phyloP scores from a whole-genome alignment of 2,888 invertebrate genomes.

The Blastobasis lacticolella region DNA sequence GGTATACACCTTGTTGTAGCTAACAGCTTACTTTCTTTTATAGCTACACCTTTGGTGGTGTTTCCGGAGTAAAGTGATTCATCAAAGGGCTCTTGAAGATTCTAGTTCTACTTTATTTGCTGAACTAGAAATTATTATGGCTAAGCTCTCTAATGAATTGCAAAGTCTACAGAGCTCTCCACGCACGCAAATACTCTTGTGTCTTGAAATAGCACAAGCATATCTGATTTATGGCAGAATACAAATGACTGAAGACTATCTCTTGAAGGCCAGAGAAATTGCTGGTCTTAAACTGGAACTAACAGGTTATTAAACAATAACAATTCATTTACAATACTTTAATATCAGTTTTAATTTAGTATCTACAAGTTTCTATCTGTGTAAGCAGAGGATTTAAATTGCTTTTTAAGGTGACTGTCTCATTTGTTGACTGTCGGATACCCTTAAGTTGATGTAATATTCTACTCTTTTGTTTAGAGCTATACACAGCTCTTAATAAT shows the following conservation, averaged over 20 bases:
- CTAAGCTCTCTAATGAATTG: slow-evolving; percentile 54
- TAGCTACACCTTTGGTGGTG: slow-evolving; percentile 80
- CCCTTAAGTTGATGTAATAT: too few species aligned
- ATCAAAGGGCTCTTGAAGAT: slow-evolving; percentile 86
- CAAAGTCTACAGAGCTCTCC: slow-evolving; percentile 35
- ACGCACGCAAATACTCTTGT: slow-evolving; percentile 54
- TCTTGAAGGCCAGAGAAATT: slow-evolving; percentile 76
- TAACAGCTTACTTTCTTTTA: slow-evolving; percentile 8
- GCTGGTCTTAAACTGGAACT: slow-evolving; percentile 81
- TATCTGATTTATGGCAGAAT: slow-evolving; percentile 84
- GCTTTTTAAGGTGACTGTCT: too few species aligned
- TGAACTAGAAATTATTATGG: slow-evolving; percentile 68
- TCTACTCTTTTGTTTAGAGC: too few species aligned
- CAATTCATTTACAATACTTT: too few species aligned
- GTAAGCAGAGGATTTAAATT: too few species aligned
- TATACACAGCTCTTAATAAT: too few species aligned
- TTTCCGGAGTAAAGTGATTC: slow-evolving; percentile 80
- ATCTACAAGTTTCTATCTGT: too few species aligned
- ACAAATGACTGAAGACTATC: slow-evolving; percentile 78
- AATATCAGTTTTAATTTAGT: too few species aligned
- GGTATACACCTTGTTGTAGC: background rate
- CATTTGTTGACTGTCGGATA: too few species aligned
- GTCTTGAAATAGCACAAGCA: slow-evolving; percentile 76
- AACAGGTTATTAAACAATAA: slow-evolving; percentile 62
- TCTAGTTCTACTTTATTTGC: slow-evolving; percentile 79